phyloP scores from a whole-genome alignment of 2,888 invertebrate species.

The Pediacus dermestoides region DNA sequence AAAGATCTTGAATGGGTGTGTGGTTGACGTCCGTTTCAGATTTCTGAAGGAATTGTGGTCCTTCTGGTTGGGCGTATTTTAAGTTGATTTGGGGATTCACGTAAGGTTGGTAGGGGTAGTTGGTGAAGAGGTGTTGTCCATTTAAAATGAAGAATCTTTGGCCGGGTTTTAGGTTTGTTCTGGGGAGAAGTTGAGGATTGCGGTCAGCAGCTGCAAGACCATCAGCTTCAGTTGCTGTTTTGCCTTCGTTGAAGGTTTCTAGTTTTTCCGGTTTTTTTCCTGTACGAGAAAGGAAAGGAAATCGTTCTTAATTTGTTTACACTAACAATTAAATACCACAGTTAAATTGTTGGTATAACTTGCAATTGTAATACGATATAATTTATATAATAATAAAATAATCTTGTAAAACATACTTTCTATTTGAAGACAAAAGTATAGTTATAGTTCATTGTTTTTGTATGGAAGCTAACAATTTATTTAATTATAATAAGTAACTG shows the following conservation, averaged over 20 bases:
- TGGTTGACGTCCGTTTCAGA: constrained; percentile 16
- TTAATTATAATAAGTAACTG: constrained; percentile 1
- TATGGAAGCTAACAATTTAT: constrained; percentile 4
- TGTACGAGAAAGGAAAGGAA: constrained; percentile 23
- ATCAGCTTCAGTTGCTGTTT: constrained; percentile 30
- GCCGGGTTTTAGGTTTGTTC: constrained; percentile 44
- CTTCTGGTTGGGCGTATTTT: constrained; percentile 17
- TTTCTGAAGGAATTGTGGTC: constrained; percentile 14
- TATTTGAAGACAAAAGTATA: no score
- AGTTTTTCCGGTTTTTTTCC: constrained; percentile 42
- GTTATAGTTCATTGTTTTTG: constrained; percentile 6
- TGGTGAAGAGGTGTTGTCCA: constrained; percentile 51
- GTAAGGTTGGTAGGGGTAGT: constrained; percentile 20
- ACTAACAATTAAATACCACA: no score
- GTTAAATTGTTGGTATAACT: no score
- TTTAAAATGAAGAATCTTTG: constrained; percentile 59
- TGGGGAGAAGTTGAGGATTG: constrained; percentile 25
- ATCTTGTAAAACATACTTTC: no score
- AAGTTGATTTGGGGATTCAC: constrained; percentile 18
- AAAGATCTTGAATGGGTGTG: constrained; percentile 25
- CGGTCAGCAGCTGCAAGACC: constrained; percentile 32
- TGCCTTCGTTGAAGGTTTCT: constrained; percentile 43
- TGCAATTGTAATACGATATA: no score
- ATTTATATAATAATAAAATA: no score
- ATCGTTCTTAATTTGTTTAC: constrained; percentile 12